These are phyloP conservation scores for Lochmaea crataegi DNA, from an alignment of 2,888 invertebrate genomes.

Conservation along the genomic window DNA sequence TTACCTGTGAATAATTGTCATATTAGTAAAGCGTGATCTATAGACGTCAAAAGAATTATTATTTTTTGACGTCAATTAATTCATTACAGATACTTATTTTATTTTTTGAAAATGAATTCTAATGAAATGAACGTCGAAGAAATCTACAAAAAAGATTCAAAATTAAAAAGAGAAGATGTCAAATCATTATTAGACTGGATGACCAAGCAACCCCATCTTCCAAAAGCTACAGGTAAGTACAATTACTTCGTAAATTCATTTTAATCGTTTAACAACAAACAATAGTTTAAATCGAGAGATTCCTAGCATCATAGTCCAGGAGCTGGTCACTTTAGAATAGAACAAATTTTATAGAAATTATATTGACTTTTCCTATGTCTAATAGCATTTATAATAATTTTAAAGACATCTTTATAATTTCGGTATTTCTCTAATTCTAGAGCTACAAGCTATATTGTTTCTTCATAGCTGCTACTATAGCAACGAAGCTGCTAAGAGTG, in stretches of 20 bases:
- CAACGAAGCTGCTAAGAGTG: conserved; percentile 75
- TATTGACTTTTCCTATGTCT: too few relatives aligned
- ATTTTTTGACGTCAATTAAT: too few relatives aligned
- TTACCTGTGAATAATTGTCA: too few relatives aligned
- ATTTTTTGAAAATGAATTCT: conserved; percentile 27
- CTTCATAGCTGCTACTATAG: conserved; percentile 77
- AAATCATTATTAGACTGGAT: conserved; percentile 72
- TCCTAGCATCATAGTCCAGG: too few relatives aligned
- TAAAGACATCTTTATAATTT: too few relatives aligned
- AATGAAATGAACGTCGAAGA: conserved; percentile 62
- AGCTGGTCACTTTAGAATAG: too few relatives aligned
- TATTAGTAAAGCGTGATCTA: too few relatives aligned
- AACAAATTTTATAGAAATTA: too few relatives aligned
- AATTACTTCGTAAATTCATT: too few relatives aligned
- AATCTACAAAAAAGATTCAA: conserved; percentile 72
- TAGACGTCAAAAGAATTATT: too few relatives aligned
- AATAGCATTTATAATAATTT: too few relatives aligned
- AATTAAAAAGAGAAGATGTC: conserved; percentile 72
- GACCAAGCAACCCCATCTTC: conserved; percentile 76
- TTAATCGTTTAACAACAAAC: background rate
- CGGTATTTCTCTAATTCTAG: conserved; percentile 48
- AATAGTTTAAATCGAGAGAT: background rate
- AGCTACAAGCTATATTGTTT: conserved; percentile 69
- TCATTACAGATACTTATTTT: background rate
- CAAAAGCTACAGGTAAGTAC: conserved; percentile 67